These are phyloP conservation scores for Platorchestia sp. DNA, from an alignment of 1,140 invertebrate genomes.

Conservation along the genomic window DNA sequence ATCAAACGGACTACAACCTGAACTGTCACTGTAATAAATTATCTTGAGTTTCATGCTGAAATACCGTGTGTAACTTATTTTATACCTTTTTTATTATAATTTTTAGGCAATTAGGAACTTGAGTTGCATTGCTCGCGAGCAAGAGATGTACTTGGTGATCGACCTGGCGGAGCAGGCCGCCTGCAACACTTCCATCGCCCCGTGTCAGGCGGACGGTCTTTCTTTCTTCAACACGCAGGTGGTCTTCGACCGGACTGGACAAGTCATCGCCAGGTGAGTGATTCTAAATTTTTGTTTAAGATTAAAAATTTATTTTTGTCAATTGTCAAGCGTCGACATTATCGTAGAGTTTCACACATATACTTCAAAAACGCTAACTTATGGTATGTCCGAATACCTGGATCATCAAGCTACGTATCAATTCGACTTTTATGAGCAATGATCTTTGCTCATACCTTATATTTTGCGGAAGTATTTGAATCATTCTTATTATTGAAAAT, in stretches of 20 bases:
- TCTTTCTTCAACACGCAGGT: conserved; percentile 55
- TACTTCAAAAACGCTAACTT: background rate
- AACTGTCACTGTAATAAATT: too few relatives aligned
- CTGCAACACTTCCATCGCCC: conserved; percentile 13
- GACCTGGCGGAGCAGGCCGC: conserved; percentile 33
- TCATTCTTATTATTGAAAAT: background rate
- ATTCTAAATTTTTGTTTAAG: background rate
- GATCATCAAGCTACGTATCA: too few relatives aligned
- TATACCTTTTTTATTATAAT: too few relatives aligned
- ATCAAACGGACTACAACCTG: too few relatives aligned
- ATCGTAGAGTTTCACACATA: background rate
- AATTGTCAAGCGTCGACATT: background rate
- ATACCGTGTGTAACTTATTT: too few relatives aligned
- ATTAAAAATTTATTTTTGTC: background rate
- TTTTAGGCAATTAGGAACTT: conserved; percentile 11
- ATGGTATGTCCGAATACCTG: background rate
- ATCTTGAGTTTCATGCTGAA: too few relatives aligned
- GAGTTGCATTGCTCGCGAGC: conserved; percentile 41
- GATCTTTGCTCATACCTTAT: background rate
- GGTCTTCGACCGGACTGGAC: conserved; percentile 57
- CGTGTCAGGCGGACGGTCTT: background rate
- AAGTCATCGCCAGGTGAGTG: conserved; percentile 52
- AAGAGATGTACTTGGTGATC: conserved; percentile 48
- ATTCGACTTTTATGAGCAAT: too few relatives aligned
- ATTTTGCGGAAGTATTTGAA: background rate